These are phyloP conservation scores for Agonopterix alstromeriana DNA, from an alignment of 2,888 invertebrate species.

Conservation along the genomic window DNA sequence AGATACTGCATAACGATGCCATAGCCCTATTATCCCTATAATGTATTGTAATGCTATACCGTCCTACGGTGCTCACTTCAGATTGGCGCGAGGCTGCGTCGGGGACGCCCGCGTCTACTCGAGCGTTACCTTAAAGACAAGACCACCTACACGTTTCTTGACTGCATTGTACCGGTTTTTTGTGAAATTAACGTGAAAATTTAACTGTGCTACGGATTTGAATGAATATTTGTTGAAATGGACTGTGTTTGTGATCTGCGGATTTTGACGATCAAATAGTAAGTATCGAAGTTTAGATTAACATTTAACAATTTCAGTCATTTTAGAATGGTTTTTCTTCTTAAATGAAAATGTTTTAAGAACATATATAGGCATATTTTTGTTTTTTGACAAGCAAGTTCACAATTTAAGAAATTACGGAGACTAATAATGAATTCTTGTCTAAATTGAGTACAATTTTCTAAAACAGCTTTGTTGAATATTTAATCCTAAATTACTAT, in stretches of 20 bases:
- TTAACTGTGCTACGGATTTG: background rate
- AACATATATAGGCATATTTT: too few species aligned
- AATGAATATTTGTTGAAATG: background rate
- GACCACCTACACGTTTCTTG: background rate
- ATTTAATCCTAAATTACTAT: too few species aligned
- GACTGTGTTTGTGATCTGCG: background rate
- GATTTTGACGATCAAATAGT: background rate
- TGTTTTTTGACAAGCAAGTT: too few species aligned
- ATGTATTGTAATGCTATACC: slow-evolving; percentile 9
- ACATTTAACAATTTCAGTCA: too few species aligned
- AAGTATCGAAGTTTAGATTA: background rate
- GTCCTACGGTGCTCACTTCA: slow-evolving; percentile 15
- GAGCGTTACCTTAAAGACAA: background rate
- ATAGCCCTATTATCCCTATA: slow-evolving; percentile 8
- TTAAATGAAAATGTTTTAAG: too few species aligned
- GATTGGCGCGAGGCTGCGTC: slow-evolving; percentile 30
- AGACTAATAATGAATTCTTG: too few species aligned
- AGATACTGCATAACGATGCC: slow-evolving; percentile 3
- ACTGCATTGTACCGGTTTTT: background rate
- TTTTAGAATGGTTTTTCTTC: too few species aligned
- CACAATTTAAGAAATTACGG: too few species aligned
- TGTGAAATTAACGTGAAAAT: background rate
- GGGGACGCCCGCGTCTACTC: slow-evolving; percentile 20
- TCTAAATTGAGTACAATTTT: too few species aligned
- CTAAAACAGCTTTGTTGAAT: too few species aligned